Base-by-base conservation (phyloP, 1,140 invertebrate genomes). In the Ceratoteleas bidentatus region DNA sequence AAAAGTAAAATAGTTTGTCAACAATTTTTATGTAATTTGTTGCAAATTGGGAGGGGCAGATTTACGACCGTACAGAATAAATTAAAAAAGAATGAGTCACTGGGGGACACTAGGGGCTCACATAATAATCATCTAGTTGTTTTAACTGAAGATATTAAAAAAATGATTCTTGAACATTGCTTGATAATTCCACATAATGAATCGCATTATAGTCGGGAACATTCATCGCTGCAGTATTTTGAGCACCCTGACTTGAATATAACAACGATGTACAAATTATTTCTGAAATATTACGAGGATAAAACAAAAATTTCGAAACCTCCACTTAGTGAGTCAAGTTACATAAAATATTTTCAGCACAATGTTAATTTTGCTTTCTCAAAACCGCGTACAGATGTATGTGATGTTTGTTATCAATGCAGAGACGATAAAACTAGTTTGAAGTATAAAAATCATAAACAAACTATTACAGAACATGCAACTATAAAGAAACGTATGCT, bases 81-180 rank as follows among this genome's bases (percentile, higher is more conserved):
- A 53, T 38, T 83, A 3, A 64, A 56, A 69, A 78, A 74, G 34
- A 62, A 62, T 66, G 52, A 70, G 38, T 49, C 69, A n/a, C 49
- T 77, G 34, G 10, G 13, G 24, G 81, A 83, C 40, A 78, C 54
- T 2, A 61, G 80, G 3, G 75, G 75, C 0, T 62, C 15, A 32
- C 69, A 74, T 56, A 13, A 70, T 40, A 74, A 83, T 64, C 81
- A 78, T 64, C 6, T 34, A 40, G 43, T 83, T 65, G 50, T 32
- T 45, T 54, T 83, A 11, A 74, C 69, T 0, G 75, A 78, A 16
- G 60, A 78, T 33, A 15, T 83, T n/a, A 83, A 78, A 66, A 64
- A 74, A 49, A 56, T 70, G 60, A 83, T 83, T 70, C 43, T 6
- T 9, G 75, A 74, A 4, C 70, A 83, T 60, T 83, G 75, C 66